Base-by-base conservation (phyloP, 30 jellyfish, hydroid and myxozoan genomes). In the Cassiopea xamachana region DNA sequence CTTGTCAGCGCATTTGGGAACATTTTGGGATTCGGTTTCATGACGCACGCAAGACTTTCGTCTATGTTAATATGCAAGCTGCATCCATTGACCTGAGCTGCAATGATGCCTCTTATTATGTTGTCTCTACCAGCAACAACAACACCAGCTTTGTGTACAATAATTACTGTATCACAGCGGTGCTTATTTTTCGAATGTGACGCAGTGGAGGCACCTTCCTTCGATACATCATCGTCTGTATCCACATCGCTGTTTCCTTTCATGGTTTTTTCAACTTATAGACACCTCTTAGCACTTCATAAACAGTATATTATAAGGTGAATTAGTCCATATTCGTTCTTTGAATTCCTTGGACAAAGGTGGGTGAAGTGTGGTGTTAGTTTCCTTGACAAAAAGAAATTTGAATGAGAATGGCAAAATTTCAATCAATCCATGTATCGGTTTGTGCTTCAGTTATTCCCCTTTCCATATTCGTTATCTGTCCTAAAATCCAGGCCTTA, bases 1-100 rank as follows among this genome's bases (percentile, higher is more conserved):
- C 81, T 47, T 19, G n/a, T 50, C 51, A 73, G 51, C 27, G 81
- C 81, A 13, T 73, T 73, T 6, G 81, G 81, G 81, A 73, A 73
- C 81, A 73, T 73, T 5, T 1, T 27, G 14, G 81, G 81, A 50
- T 73, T 27, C 60, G 60, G 48, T 27, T 50, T 47, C 48, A 73
- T 73, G 4, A 73, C 46, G 51, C 60, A 47, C 14, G 60, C 18
- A 6, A 55, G 64, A 55, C 7, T 55, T 10, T 55, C 64, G 12
- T 10, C 64, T 3, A 6, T 55, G 10, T 55, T 55, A 10, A 55
- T 55, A 3, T 55, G 64, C 12, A 55, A 10, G 64, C 64, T 10
- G 12, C 64, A 55, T 55, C 64, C 64, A 55, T 55, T 55, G 7
- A 3, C 12, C 7, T 3, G 7, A 3, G 7, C 64, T 6, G 64